Base-by-base conservation (phyloP, 2,888 invertebrate genomes). In the Pollenia amentaria region DNA sequence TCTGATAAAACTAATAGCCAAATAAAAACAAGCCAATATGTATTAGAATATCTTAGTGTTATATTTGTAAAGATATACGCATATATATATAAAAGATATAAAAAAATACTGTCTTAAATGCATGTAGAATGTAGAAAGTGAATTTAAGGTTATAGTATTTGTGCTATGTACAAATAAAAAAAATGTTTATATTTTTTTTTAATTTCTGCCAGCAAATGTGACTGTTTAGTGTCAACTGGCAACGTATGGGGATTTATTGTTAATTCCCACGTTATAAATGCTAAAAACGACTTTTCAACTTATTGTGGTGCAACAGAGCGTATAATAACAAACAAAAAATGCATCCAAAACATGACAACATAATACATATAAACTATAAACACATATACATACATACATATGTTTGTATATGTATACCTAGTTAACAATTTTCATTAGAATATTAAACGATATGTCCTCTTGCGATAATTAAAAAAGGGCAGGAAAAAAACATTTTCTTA, bases 241-340 rank as follows among this genome's bases (percentile, higher is more conserved):
- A 51, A 44, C 55, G 67, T 77, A 29, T 77, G 65, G 55, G 65
- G 65, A 65, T 67, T 77, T 67, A 46, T 67, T 77, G 44, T 55
- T 77, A 77, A 77, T 65, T 55, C 65, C 65, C 77, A 67, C 38
- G 53, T 44, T 55, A 65, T 65, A 55, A 77, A 77, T 65, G 65
- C 57, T 67, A 77, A 65, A 77, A 77, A 77, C 44, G 65, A 65
- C 65, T 77, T 77, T 29, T 65, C 38, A 64, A 64, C 40, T 76
- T 62, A 76, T 65, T 76, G 65, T 65, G 51, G 53, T 55, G 65
- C 76, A 76, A 65, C 64, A 65, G 44, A 44, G 65, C 42, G 12
- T 65, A 44, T n/a, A 42, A 62, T 18, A 62, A 64, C 53, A 76
- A 53, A 76, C 42, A 65, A 62, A 57, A 10, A 38, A n/a, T 16